phyloP scores from a whole-genome alignment of 2,113 vertebrate genomes.

The Otolemur garnettii region DNA sequence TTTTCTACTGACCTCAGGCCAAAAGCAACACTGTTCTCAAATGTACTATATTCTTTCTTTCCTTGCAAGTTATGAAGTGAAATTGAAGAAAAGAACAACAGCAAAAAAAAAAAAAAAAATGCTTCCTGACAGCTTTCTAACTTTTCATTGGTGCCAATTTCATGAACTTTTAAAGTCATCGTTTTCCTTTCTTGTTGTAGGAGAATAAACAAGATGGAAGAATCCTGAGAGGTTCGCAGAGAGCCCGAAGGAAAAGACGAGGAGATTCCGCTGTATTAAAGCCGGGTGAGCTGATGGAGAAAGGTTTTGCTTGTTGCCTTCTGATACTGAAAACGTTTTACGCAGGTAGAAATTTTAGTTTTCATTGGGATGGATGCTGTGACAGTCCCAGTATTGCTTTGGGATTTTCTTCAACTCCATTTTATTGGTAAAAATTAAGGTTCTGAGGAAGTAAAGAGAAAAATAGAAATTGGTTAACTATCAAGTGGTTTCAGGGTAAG shows the following conservation, averaged over 20 bases:
- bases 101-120: not conserved
- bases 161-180: constrained; percentile 32
- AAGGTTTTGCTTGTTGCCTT: not conserved
- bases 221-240: constrained; percentile 89
- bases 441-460: constrained; percentile 6
- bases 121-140: constrained; percentile 39
- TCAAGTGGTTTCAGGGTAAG: not conserved
- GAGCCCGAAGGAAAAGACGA: constrained; percentile 91
- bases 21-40: constrained; percentile 57
- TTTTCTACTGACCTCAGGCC: constrained; percentile 44
- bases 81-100: constrained; percentile 30
- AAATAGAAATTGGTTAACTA: not conserved
- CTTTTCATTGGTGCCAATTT: constrained; percentile 29
- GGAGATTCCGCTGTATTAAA: constrained; percentile 90
- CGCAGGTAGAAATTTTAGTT: not conserved
- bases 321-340: not conserved
- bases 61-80: constrained; percentile 36
- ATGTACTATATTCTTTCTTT: constrained; percentile 18
- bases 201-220: constrained; percentile 91
- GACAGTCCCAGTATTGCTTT: not conserved
- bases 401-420: not conserved
- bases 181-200: constrained; percentile 82
- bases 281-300: constrained; percentile 88
- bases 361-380: not conserved
- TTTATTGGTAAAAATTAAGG: not conserved